Evolutionary conservation across 2,888 invertebrate genomes (phyloP), one percentile per base, ranked within the genome.

Genomic region (Eupithecia abbreviata): DNA sequence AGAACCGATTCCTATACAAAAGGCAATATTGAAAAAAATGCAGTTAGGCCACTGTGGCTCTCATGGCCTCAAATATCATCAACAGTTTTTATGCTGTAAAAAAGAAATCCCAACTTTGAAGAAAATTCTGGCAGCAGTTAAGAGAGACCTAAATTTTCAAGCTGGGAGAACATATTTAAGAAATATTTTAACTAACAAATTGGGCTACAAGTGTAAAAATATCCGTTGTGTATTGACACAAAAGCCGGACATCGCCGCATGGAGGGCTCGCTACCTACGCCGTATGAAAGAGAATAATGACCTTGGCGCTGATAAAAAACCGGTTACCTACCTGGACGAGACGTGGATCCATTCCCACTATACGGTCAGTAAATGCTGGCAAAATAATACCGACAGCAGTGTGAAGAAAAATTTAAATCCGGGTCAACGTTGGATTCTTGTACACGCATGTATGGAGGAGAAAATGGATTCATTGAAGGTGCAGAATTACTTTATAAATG

Each of bases 211-310:
- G n/a, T 58, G 58, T 10, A 58, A 58, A n/a, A 58, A 58, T 58
- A 3, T n/a, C 58, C n/a, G 58, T n/a, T 5, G 4, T 3, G 6
- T 58, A 3, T 58, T 58, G 6, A 58, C n/a, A n/a, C 58, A 58
- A 58, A 58, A 58, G n/a, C 58, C 58, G 3, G 58, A 58, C n/a
- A 58, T 58, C 4, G 58, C 58, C 5, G 58, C 58, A 3, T 58
- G n/a, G 58, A 58, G 58, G 58, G 58, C 58, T 58, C 58, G 58
- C 58, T 58, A n/a, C n/a, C n/a, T 58, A n/a, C 58, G 18, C n/a
- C 58, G 58, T 3, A 58, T 18, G 58, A 58, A n/a, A 58, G 58
- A 58, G n/a, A 58, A 47, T 7, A 47, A 10, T 10, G 47, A 58
- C n/a, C 58, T 58, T n/a, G 18, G 58, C n/a, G n/a, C 58, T 3